Percentiles rank a stretch among this genome's conserved stretches.
Evolutionary conservation across 1,140 invertebrate genomes (phyloP).

Genomic region (Drosophila ironensis): DNA sequence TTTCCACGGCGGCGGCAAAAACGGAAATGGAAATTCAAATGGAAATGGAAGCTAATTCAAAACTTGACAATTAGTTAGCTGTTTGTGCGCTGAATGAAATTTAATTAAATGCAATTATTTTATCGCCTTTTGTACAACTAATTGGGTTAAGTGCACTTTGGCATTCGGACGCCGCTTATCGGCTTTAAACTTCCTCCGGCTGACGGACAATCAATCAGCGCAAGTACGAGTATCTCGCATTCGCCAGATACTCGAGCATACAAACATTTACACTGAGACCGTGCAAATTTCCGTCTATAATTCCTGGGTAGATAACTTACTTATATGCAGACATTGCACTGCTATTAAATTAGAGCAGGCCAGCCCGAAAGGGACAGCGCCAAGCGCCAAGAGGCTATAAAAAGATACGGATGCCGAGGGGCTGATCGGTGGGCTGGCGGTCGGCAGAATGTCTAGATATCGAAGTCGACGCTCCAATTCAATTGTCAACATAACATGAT

Average conservation of each 20-base stretch:
- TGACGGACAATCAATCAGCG: conserved; percentile 62
- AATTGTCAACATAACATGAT: conserved; percentile 49
- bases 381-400: neutral
- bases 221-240: conserved; percentile 18
- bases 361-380: neutral
- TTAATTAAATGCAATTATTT: conserved; percentile 77
- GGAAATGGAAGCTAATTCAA: conserved; percentile 33
- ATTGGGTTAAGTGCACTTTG: conserved; percentile 68
- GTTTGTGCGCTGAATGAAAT: conserved; percentile 42
- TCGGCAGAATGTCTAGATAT: conserved; percentile 23
- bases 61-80: conserved; percentile 56
- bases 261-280: neutral
- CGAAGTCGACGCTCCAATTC: conserved; percentile 43
- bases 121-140: conserved; percentile 68
- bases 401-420: neutral
- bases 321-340: conserved; percentile 21
- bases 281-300: conserved; percentile 5
- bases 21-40: conserved; percentile 51
- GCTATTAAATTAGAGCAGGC: conserved; percentile 33
- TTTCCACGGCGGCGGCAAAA: conserved; percentile 40
- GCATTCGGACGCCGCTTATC: conserved; percentile 45
- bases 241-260: neutral
- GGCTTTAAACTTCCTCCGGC: conserved; percentile 40
- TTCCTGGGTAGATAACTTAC: neutral
- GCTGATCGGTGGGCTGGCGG: neutral